phyloP scores from a whole-genome alignment of 1,140 invertebrate genomes.

The Calephelis nemesis region DNA sequence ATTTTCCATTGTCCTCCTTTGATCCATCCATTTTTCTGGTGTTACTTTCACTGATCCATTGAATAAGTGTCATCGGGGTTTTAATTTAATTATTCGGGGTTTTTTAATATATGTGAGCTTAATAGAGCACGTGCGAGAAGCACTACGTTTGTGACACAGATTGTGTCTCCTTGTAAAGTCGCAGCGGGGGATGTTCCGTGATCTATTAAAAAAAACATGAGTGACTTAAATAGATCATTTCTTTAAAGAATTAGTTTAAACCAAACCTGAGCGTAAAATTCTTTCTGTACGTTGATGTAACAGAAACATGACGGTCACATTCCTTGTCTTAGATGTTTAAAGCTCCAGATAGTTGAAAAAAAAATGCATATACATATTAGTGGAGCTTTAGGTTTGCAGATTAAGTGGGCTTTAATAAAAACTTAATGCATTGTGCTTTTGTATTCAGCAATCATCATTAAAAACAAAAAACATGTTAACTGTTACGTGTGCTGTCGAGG shows the following conservation, averaged over 20 bases:
- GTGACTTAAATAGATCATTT: slow-evolving; percentile 75
- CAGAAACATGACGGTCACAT: slow-evolving; percentile 77
- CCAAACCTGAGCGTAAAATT: slow-evolving; percentile 48
- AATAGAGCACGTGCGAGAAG: slow-evolving; percentile 64
- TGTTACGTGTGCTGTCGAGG: slow-evolving; percentile 72
- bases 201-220: slow-evolving; percentile 78
- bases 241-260: slow-evolving; percentile 43
- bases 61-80: slow-evolving; percentile 63
- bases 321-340: slow-evolving; percentile 71
- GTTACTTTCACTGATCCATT: slow-evolving; percentile 48
- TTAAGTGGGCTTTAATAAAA: slow-evolving; percentile 24
- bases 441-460: slow-evolving; percentile 52
- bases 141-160: slow-evolving; percentile 60
- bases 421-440: slow-evolving; percentile 39
- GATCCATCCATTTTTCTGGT: slow-evolving; percentile 51
- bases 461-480: slow-evolving; percentile 74
- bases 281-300: slow-evolving; percentile 71
- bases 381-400: neutral
- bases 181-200: slow-evolving; percentile 71
- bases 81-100: slow-evolving; percentile 10
- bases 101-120: neutral
- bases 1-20: slow-evolving; percentile 62
- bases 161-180: slow-evolving; percentile 53
- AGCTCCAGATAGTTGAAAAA: slow-evolving; percentile 25
- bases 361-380: neutral